Percentiles rank a stretch among this genome's conserved stretches.
These are phyloP conservation scores for Chiloscyllium plagiosum DNA, from an alignment of 2,113 vertebrate genomes.

Conservation along the genomic window DNA sequence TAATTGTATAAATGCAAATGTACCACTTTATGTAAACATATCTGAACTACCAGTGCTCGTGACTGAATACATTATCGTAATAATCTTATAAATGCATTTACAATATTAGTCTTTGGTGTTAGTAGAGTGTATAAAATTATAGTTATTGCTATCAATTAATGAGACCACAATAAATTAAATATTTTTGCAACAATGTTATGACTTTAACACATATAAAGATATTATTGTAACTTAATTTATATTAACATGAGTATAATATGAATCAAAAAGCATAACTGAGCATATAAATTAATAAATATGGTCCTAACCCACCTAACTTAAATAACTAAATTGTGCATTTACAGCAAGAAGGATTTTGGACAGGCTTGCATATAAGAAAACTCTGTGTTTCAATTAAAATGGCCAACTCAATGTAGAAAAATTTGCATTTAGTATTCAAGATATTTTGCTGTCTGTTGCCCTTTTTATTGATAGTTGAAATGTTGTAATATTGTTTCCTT, in stretches of 20 bases:
- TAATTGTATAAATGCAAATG: not conserved
- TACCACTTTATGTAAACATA: not conserved
- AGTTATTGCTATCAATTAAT: not conserved
- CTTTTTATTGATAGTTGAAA: no score
- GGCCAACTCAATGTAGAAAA: not conserved
- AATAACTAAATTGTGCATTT: not conserved
- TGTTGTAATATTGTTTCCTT: no score
- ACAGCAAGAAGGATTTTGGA: not conserved
- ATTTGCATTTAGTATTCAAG: not conserved
- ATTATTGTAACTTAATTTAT: not conserved
- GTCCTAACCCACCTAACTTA: not conserved
- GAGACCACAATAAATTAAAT: not conserved
- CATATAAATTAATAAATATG: not conserved
- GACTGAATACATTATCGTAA: not conserved
- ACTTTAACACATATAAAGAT: not conserved
- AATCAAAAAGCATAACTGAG: not conserved
- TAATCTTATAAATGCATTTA: not conserved
- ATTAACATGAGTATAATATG: not conserved
- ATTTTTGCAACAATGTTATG: not conserved
- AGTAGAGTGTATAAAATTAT: constrained; percentile 1
- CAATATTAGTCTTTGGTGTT: not conserved
- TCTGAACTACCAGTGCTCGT: not conserved
- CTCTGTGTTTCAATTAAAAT: not conserved
- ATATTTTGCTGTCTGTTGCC: not conserved
- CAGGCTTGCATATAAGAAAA: not conserved